Evolutionary conservation across 2,888 invertebrate species (phyloP), one percentile per base, ranked within the genome.

Genomic region (Octodonta nipae): DNA sequence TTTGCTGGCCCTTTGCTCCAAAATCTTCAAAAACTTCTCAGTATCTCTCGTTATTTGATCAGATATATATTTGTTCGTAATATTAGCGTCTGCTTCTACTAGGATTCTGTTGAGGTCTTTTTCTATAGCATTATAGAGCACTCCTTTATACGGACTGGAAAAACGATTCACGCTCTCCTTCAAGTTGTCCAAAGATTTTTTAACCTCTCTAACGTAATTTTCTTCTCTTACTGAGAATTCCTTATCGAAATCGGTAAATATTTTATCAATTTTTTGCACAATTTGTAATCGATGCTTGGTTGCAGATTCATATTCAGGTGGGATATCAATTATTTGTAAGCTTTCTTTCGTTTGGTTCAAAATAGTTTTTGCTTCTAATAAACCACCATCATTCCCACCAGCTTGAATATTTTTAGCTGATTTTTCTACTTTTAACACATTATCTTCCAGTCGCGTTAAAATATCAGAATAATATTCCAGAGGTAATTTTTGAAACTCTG

Each of bases 111-210:
- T 45, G 8, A 50, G 28, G 16, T 49, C 45, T 22, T 43, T 42
- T 32, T 52, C 52, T 10, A 52, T 37, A 13, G 41, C 35, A 15
- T 46, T 48, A 26, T 49, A 52, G n/a, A 48, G 32, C 1, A 51
- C 48, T 5, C 50, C 49, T 35, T 42, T 45, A 32, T 47, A 47
- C 1, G 44, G 40, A 2, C 52, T 51, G 10, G 43, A 40, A 37
- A 50, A 52, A 26, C 48, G 32, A 10, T 35, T 36, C 2, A 51
- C 47, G 34, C 42, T 46, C 2, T 47, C 47, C 35, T 43, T 48
- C 5, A 51, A 25, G n/a, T 25, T 22, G n/a, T 34, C 31, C 25
- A 47, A 14, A 20, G 34, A 39, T 38, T 15, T 11, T 29, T 34
- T 39, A 25, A 35, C 28, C 33, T 33, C 30, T 13, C 15, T n/a